Conservation (phyloP, 1,140 invertebrate genomes). For the Orchestia grillus region DNA sequence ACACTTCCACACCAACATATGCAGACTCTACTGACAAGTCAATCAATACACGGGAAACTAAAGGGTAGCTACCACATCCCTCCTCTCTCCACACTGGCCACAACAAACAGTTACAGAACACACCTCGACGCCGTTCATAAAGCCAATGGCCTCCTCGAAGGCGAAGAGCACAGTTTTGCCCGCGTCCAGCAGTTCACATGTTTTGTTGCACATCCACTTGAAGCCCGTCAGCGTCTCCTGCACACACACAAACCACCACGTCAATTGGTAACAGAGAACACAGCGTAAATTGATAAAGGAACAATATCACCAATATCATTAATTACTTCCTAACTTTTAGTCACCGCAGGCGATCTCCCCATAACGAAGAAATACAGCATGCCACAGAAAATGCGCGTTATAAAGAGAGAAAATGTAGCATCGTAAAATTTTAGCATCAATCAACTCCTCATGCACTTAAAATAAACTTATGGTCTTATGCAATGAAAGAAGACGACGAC, state of each 20-base stretch:
- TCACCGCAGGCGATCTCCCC: too few relatives aligned
- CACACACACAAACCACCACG: conserved; percentile 56
- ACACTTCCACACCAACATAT: too few relatives aligned
- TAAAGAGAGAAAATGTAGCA: too few relatives aligned
- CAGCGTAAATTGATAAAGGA: not conserved
- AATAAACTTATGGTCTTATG: too few relatives aligned
- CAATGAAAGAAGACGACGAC: too few relatives aligned
- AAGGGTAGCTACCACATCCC: not conserved
- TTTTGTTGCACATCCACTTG: conserved; percentile 98
- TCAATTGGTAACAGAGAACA: not conserved
- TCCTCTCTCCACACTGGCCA: not conserved
- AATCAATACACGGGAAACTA: not conserved
- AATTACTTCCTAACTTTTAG: too few relatives aligned
- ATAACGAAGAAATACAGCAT: not conserved
- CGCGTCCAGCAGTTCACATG: conserved; percentile 79
- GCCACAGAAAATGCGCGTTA: not conserved
- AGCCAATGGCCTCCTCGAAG: conserved; percentile 95
- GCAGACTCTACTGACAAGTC: too few relatives aligned
- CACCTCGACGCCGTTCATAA: conserved; percentile 85
- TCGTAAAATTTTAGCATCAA: too few relatives aligned
- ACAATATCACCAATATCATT: too few relatives aligned
- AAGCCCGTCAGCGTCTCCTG: conserved; percentile 98
- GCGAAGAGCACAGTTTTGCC: conserved; percentile 89
- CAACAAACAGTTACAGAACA: not conserved
- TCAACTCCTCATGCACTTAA: too few relatives aligned